A percentile compares a stretch with the other conserved stretches of the same genome.
phyloP scores from a whole-genome alignment of 2,797 vertebrate genomes.

The Enteromius argenteus region DNA sequence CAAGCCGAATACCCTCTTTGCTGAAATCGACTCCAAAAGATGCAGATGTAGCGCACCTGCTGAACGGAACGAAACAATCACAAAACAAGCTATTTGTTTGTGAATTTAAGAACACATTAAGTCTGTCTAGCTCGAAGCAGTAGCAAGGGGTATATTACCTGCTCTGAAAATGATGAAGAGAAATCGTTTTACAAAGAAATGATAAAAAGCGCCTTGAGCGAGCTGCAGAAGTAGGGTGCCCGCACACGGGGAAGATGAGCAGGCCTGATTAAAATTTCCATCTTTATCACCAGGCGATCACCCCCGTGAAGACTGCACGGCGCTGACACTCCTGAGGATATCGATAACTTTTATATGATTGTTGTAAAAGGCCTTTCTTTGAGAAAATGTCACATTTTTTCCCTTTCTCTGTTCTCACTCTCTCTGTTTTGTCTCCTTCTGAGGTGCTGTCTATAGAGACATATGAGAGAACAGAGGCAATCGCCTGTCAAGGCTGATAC shows the following conservation, averaged over 20 bases:
- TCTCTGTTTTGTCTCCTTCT: conserved; percentile 65
- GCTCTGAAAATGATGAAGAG: conserved; percentile 59
- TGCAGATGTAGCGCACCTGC: conserved; percentile 58
- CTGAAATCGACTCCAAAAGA: conserved; percentile 33
- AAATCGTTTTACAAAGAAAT: conserved; percentile 69
- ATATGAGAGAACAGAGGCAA: conserved; percentile 80
- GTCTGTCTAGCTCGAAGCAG: conserved; percentile 66
- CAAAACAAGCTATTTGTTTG: conserved; percentile 70
- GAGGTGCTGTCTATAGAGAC: conserved; percentile 79
- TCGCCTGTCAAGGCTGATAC: conserved; percentile 82
- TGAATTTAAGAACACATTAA: conserved; percentile 68
- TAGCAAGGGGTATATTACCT: conserved; percentile 66
- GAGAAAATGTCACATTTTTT: conserved; percentile 65
- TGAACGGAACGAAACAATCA: conserved; percentile 55
- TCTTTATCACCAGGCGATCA: conserved; percentile 59
- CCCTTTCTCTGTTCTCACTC: conserved; percentile 9
- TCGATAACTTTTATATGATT: conserved; percentile 56
- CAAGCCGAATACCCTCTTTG: conserved; percentile 3
- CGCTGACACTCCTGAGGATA: conserved; percentile 50
- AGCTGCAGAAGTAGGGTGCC: conserved; percentile 60
- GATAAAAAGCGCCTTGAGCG: conserved; percentile 64
- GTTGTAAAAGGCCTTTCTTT: conserved; percentile 68
- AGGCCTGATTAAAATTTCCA: conserved; percentile 64
- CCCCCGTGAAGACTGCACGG: conserved; percentile 34
- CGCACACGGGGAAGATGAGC: conserved; percentile 50